A percentile compares a stretch with the other conserved stretches of the same genome.
Conservation (phyloP, 2,797 vertebrate species). For the Leptodactylus fallax region DNA sequence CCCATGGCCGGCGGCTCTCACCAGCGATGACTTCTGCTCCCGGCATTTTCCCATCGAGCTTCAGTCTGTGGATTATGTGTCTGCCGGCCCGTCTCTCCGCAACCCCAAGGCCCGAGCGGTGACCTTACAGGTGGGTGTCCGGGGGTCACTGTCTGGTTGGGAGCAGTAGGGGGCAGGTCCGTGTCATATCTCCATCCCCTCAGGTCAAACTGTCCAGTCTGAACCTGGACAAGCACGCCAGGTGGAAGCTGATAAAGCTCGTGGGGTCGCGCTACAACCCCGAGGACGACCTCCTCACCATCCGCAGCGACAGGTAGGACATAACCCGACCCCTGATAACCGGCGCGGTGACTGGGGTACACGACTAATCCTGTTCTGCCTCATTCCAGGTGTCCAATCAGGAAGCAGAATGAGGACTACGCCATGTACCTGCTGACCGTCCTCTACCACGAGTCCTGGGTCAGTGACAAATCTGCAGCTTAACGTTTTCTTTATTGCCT, state of each 20-base stretch:
- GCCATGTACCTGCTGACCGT: conserved; percentile 93
- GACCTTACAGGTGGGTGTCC: conserved; percentile 82
- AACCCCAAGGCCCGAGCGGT: conserved; percentile 88
- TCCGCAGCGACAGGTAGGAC: conserved; percentile 87
- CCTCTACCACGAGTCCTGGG: conserved; percentile 97
- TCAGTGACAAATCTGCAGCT: conserved; percentile 73
- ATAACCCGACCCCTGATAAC: background rate
- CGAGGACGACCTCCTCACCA: conserved; percentile 83
- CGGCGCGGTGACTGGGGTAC: background rate
- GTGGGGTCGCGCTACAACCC: conserved; percentile 84
- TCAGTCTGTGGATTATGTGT: conserved; percentile 83
- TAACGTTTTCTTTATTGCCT: no score
- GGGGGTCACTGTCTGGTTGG: no score
- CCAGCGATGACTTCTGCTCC: conserved; percentile 83
- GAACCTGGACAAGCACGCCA: conserved; percentile 92
- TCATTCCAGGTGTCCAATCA: conserved; percentile 87
- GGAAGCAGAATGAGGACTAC: conserved; percentile 91
- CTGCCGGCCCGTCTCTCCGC: conserved; percentile 84
- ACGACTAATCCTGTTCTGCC: background rate
- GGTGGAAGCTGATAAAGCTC: conserved; percentile 91
- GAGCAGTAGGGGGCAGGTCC: background rate
- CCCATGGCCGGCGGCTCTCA: conserved; percentile 89
- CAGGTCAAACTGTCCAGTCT: conserved; percentile 91
- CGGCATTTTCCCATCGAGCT: conserved; percentile 88
- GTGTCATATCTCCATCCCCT: conserved; percentile 48